These are phyloP conservation scores for Ellobius talpinus DNA, from an alignment of 2,113 vertebrate species.

Conservation along the genomic window DNA sequence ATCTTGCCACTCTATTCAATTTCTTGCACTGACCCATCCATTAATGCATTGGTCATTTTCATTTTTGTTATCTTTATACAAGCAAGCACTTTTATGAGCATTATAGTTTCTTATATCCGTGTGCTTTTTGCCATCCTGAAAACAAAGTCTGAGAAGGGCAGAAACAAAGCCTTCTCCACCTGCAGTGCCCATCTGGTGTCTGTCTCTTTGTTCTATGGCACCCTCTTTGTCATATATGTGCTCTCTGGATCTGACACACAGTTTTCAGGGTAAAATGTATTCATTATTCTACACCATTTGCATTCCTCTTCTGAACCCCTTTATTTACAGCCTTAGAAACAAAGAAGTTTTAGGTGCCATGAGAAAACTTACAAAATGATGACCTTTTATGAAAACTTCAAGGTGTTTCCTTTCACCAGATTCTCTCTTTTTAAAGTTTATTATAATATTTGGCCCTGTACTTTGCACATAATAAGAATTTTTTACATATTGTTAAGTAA, in stretches of 20 bases:
- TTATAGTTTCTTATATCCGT: constrained; percentile 46
- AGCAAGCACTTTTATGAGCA: constrained; percentile 36
- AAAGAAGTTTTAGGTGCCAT: constrained; percentile 57
- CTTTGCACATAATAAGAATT: not conserved
- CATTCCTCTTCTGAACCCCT: constrained; percentile 43
- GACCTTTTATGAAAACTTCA: not conserved
- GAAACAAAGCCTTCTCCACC: not conserved
- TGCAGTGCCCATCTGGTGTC: not conserved
- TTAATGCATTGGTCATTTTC: constrained; percentile 40
- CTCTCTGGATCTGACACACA: not conserved
- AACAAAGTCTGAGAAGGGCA: not conserved
- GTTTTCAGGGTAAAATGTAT: constrained; percentile 54
- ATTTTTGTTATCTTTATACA: constrained; percentile 28
- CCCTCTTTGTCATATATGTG: constrained; percentile 54
- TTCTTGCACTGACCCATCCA: constrained; percentile 69
- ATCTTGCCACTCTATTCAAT: constrained; percentile 58
- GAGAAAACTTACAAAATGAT: constrained; percentile 35
- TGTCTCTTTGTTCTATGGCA: not conserved
- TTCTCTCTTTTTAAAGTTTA: not conserved
- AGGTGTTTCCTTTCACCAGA: not conserved
- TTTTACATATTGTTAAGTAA: not conserved
- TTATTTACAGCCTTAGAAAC: constrained; percentile 65
- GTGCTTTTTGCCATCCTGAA: constrained; percentile 48
- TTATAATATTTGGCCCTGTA: not conserved
- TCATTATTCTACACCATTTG: constrained; percentile 38